phyloP scores from a whole-genome alignment of 2,888 invertebrate genomes.

The Agrotis clavis region DNA sequence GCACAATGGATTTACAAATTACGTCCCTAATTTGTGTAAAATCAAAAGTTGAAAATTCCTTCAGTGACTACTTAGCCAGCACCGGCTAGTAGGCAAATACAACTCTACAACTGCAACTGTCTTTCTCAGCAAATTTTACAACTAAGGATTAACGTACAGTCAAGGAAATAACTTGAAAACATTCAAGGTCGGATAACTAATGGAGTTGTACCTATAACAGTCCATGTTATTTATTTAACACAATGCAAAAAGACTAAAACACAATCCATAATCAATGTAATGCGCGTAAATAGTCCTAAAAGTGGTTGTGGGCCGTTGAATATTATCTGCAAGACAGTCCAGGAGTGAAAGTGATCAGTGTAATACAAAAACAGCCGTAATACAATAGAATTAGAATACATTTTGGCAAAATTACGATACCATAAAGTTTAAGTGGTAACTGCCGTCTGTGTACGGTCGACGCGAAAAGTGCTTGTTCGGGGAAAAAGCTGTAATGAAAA shows the following conservation, averaged over 20 bases:
- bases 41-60: constrained; percentile 29
- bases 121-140: constrained; percentile 9
- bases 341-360: constrained; percentile 63
- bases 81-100: constrained; percentile 21
- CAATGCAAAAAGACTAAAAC: constrained; percentile 55
- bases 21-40: constrained; percentile 39
- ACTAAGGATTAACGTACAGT: constrained; percentile 6
- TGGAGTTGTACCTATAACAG: constrained; percentile 33
- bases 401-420: constrained; percentile 58
- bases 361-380: constrained; percentile 61
- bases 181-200: constrained; percentile 43
- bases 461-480: constrained; percentile 57
- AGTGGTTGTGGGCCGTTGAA: constrained; percentile 61
- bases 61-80: constrained; percentile 34
- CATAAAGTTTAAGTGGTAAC: constrained; percentile 65
- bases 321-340: constrained; percentile 65
- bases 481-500: constrained; percentile 63
- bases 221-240: constrained; percentile 41
- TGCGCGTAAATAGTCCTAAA: constrained; percentile 64
- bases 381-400: constrained; percentile 48
- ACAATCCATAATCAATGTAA: constrained; percentile 66
- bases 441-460: constrained; percentile 62
- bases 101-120: neutral
- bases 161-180: constrained; percentile 34
- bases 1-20: constrained; percentile 35